A percentile compares a stretch with the other conserved stretches of the same genome.
phyloP scores from a whole-genome alignment of 2,113 vertebrate genomes.

The Triplophysa siluroides region DNA sequence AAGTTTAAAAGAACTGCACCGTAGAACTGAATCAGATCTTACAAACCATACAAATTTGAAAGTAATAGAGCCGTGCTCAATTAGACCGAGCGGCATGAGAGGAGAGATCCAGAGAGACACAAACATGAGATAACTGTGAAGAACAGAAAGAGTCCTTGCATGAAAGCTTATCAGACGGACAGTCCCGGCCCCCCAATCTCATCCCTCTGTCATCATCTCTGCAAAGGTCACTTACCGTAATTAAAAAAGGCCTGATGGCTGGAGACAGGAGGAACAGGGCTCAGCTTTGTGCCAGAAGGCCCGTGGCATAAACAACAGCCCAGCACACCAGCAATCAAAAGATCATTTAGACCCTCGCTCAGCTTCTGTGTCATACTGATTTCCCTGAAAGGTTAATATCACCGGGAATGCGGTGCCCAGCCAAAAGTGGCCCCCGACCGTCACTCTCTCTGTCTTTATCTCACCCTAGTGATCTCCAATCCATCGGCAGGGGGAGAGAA shows the following conservation, averaged over 20 bases:
- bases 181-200: slow-evolving; percentile 42
- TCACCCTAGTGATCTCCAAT: slow-evolving; percentile 42
- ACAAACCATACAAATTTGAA: slow-evolving; percentile 33
- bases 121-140: slow-evolving; percentile 14
- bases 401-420: slow-evolving; percentile 46
- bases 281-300: slow-evolving; percentile 53
- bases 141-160: slow-evolving; percentile 46
- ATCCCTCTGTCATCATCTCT: slow-evolving; percentile 66
- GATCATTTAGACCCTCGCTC: slow-evolving; percentile 56
- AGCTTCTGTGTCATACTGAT: slow-evolving; percentile 52
- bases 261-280: slow-evolving; percentile 55
- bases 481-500: slow-evolving; percentile 41
- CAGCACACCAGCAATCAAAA: slow-evolving; percentile 51
- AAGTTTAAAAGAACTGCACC: background rate
- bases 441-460: slow-evolving; percentile 44
- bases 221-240: slow-evolving; percentile 73
- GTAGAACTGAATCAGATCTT: background rate
- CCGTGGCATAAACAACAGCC: slow-evolving; percentile 47
- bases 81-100: slow-evolving; percentile 11
- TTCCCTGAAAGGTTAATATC: slow-evolving; percentile 50
- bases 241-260: slow-evolving; percentile 76
- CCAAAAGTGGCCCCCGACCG: slow-evolving; percentile 41
- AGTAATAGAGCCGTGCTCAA: slow-evolving; percentile 22
- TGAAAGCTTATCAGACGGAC: slow-evolving; percentile 47
- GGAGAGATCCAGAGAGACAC: slow-evolving; percentile 28